Conservation (phyloP, 2,113 vertebrate species). For the Haliaeetus leucogaster region DNA sequence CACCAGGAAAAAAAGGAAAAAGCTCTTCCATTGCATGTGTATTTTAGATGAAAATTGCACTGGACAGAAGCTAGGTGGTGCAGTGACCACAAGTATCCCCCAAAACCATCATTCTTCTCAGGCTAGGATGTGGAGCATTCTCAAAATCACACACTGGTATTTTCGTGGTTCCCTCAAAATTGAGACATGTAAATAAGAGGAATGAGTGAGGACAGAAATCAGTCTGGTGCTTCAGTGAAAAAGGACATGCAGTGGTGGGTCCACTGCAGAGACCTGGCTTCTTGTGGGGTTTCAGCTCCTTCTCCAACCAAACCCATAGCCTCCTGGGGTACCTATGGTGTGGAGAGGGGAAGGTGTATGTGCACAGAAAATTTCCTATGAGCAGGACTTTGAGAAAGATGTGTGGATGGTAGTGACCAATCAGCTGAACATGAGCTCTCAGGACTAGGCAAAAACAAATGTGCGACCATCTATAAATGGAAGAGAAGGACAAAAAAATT, state of each 20-base stretch:
- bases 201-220: neutral
- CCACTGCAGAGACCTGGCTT: neutral
- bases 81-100: neutral
- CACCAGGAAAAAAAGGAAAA: neutral
- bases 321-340: neutral
- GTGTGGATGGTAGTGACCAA: neutral
- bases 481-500: neutral
- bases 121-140: neutral
- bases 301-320: neutral
- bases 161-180: neutral
- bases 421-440: neutral
- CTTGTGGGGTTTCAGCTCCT: neutral
- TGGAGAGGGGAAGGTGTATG: no score
- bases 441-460: neutral
- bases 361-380: neutral
- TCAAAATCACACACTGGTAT: neutral
- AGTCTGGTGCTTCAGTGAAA: neutral
- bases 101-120: neutral
- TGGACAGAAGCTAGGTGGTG: neutral
- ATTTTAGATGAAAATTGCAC: neutral
- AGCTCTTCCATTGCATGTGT: neutral
- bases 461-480: neutral
- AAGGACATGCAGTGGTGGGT: fast-evolving
- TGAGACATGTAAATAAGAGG: neutral
- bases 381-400: neutral